Evolutionary conservation across 2,113 vertebrate species (phyloP), one percentile per base, ranked within the genome.

Genomic region (Catharus bicknelli): DNA sequence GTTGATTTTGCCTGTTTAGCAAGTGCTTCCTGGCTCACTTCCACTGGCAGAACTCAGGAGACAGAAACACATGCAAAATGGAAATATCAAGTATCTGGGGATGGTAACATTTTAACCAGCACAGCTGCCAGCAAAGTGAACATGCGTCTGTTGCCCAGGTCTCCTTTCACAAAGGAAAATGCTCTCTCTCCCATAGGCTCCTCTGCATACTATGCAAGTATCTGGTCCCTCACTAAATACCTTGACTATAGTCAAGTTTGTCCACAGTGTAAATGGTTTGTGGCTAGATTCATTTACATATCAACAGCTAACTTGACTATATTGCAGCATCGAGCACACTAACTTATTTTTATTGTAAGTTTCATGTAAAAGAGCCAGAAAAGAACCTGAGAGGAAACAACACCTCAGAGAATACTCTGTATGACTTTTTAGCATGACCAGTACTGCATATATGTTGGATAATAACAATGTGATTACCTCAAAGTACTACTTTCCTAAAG

Each of bases 111-210:
- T 55, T 75, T 57, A 87, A 92, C 57, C 70, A 89, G 78, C 70
- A 89, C 90, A 89, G 87, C 87, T 94, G 91, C 55, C 1, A 0
- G 50, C 62, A 89, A 82, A 92, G 36, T 23, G 66, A 90, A 90
- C 70, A 94, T 79, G 77, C 85, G 87, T 50, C 67, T 73, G 15
- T 51, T 85, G 85, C 32, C 51, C 78, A 95, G 90, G 51, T 59
- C 78, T 91, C 54, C 67, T 79, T 80, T 61, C 3, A 2, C 70
- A 83, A 73, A 74, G 11, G 11, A 73, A 85, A 93, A 83, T 17
- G 26, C 20, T 91, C 48, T 74, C 51, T 78, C 51, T 90, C 63
- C 66, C 73, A 68, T 70, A 77, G 63, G 47, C 38, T 87, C 54
- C 76, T 50, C 63, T 85, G 62, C 0, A 2, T 50, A 51, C n/a